Percentiles rank a stretch among this genome's conserved stretches.
Conservation (phyloP, 2,797 vertebrate species). For the Tiaroga cobitis region DNA sequence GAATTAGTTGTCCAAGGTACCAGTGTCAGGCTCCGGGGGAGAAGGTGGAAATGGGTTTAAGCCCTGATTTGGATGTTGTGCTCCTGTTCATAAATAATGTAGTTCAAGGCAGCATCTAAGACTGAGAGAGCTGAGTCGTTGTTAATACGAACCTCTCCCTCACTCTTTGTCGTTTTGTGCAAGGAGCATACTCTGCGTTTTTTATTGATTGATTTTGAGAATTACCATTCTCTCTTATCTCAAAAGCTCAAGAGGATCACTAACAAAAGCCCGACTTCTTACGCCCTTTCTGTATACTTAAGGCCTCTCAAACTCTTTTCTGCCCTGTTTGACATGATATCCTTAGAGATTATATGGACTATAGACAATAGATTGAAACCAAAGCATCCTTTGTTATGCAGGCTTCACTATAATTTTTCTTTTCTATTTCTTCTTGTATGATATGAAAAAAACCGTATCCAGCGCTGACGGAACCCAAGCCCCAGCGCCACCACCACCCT, state of each 20-base stretch:
- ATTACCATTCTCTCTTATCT: conserved; percentile 43
- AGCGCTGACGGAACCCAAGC: no score
- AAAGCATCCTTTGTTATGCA: background rate
- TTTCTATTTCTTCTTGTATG: no score
- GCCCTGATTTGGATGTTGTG: conserved; percentile 22
- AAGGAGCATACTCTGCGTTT: conserved; percentile 35
- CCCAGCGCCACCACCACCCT: no score
- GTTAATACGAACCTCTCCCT: conserved; percentile 19
- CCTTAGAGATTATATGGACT: conserved; percentile 34
- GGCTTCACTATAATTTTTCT: background rate
- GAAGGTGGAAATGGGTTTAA: conserved; percentile 7
- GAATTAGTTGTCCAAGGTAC: conserved; percentile 21
- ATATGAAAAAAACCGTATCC: no score
- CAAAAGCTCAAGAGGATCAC: conserved; percentile 40
- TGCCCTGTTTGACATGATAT: conserved; percentile 34
- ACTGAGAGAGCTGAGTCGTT: conserved; percentile 30
- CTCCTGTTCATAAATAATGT: conserved; percentile 38
- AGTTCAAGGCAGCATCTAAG: conserved; percentile 44
- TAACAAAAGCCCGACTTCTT: conserved; percentile 44
- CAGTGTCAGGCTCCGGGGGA: background rate
- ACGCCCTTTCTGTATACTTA: conserved; percentile 32
- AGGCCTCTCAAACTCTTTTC: conserved; percentile 44
- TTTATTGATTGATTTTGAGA: conserved; percentile 59
- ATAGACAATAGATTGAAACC: conserved; percentile 24
- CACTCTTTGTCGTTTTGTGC: conserved; percentile 29